Base-by-base conservation (phyloP, 2,797 vertebrate genomes). In the Phrynocephalus forsythii region DNA sequence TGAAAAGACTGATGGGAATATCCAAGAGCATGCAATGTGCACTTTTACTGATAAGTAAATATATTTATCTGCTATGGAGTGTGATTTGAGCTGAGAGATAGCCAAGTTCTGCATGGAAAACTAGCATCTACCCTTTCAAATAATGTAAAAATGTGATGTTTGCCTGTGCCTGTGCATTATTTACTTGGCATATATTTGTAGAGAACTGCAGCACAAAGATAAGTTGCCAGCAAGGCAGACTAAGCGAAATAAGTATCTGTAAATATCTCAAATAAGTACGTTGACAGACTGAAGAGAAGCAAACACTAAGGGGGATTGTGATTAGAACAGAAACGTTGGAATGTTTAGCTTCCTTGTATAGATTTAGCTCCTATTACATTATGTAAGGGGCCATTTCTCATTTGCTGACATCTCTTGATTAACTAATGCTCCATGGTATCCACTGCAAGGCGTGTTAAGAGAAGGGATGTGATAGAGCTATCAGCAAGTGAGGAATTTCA, bases 391-490 rank as follows among this genome's bases (percentile, higher is more conserved):
- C 60, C 77, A 66, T 9, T 22, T 28, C 81, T 79, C 0, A 84
- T 20, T 50, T 0, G 0, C 67, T 3, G 0, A 16, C 1, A 30
- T 56, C 13, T 10, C 83, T 82, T 77, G 30, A 33, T 52, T 71
- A 81, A n/a, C 73, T 81, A 18, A 77, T 77, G 33, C 75, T 71
- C 80, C 69, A 56, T 63, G 44, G 5, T 88, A 79, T 91, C 88
- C 92, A 91, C 77, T 85, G 75, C 68, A 89, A 84, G 80, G 52
- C 28, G 75, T 89, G 89, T 67, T 87, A 69, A 91, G 92, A 90
- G 93, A 91, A 91, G 79, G 89, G 95, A 95, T 92, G 94, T 81
- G 90, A 94, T 93, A 93, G 94, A 97, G 95, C 96, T 96, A 94
- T 93, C 94, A 88, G 87, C 72, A 76, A 91, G 91, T 91, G 92